Conservation (phyloP, 2,888 invertebrate species). For the Drosophila longiperda region DNA sequence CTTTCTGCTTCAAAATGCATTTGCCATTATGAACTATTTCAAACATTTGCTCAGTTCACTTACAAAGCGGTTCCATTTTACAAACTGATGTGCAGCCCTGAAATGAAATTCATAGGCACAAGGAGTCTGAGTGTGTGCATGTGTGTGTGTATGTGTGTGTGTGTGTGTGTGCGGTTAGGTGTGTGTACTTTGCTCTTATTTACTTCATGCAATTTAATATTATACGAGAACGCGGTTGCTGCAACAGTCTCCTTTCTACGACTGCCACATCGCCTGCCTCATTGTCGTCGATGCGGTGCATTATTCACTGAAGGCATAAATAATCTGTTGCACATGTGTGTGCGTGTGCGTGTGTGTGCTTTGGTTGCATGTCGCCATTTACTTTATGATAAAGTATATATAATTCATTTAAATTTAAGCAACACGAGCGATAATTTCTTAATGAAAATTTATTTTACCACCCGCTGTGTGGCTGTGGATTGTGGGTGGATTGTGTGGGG, state of each 20-base stretch:
- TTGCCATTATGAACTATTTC: neutral
- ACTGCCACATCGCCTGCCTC: neutral
- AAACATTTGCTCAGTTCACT: conserved; percentile 8
- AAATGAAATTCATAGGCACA: conserved; percentile 23
- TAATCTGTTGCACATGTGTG: conserved; percentile 73
- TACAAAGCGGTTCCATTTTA: conserved; percentile 29
- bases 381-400: conserved; percentile 61
- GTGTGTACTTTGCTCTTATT: conserved; percentile 58
- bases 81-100: conserved; percentile 33
- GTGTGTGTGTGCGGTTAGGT: conserved; percentile 17
- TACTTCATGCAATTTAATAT: conserved; percentile 74
- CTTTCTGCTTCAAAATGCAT: neutral
- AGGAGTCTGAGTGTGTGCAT: conserved; percentile 1
- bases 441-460: conserved; percentile 57
- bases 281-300: conserved; percentile 35
- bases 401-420: conserved; percentile 77
- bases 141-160: conserved; percentile 24
- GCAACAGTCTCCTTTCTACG: conserved; percentile 3
- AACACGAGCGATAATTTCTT: conserved; percentile 69
- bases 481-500: neutral
- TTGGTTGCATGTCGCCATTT: conserved; percentile 53
- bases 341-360: conserved; percentile 14
- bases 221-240: conserved; percentile 35
- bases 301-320: conserved; percentile 70
- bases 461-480: neutral